Percentiles rank a stretch among this genome's conserved stretches.
Conservation (phyloP, 2,113 vertebrate species). For the Aepyceros melampus region DNA sequence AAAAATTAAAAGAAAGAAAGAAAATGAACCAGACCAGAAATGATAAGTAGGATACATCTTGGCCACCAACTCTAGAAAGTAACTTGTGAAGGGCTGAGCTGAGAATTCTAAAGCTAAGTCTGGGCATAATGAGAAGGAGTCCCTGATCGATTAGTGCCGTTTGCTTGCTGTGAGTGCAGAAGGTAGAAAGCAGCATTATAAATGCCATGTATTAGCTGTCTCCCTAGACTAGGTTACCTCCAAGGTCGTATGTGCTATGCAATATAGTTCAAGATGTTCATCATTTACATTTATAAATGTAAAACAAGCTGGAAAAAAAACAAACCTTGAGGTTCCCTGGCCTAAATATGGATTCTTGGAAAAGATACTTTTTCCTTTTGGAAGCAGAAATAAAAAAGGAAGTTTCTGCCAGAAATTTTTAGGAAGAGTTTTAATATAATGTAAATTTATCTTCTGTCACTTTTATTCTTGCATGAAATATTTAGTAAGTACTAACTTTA, state of each 20-base stretch:
- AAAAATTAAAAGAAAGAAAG: neutral
- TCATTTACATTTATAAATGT: conserved; percentile 5
- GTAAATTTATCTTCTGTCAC: conserved; percentile 51
- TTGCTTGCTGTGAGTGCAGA: neutral
- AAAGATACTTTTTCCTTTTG: neutral
- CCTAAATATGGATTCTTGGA: conserved; percentile 16
- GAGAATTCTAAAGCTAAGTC: neutral
- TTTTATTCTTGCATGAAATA: conserved; percentile 54
- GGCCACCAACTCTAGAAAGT: neutral
- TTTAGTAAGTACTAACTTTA: conserved; percentile 58
- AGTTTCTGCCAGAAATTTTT: conserved; percentile 35
- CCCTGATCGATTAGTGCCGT: neutral
- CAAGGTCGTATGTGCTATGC: neutral
- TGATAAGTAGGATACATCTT: neutral
- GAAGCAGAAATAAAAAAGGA: neutral
- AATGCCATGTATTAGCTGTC: neutral
- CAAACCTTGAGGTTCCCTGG: neutral
- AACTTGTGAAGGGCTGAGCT: neutral
- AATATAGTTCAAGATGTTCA: conserved; percentile 14
- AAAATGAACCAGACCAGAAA: neutral
- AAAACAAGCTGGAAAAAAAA: conserved; percentile 3
- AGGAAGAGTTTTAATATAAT: conserved; percentile 43
- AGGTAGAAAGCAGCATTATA: neutral
- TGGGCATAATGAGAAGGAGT: neutral
- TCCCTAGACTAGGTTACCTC: neutral